These are phyloP conservation scores for Laothoe populi DNA, from an alignment of 2,888 invertebrate genomes.

Conservation along the genomic window DNA sequence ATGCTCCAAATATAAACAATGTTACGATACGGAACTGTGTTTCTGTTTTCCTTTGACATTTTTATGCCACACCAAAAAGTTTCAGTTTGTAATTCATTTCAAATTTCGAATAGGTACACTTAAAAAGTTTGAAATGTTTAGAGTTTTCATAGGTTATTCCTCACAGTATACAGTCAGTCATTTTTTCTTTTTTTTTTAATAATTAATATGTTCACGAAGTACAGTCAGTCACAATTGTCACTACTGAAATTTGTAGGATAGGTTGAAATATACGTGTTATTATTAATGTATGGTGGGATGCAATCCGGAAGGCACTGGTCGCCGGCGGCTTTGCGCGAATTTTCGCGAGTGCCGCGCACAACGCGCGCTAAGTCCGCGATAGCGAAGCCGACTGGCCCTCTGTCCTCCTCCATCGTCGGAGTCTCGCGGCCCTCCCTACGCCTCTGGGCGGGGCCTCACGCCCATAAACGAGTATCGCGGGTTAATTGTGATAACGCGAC, in stretches of 20 bases:
- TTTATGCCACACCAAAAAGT: constrained; percentile 44
- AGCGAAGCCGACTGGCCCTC: constrained; percentile 76
- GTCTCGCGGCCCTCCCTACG: constrained; percentile 75
- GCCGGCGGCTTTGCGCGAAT: constrained; percentile 49
- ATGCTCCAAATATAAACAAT: constrained; percentile 32
- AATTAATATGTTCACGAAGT: neutral
- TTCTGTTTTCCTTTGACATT: constrained; percentile 49
- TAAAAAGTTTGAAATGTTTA: neutral
- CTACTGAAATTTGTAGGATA: neutral
- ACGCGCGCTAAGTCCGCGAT: constrained; percentile 76
- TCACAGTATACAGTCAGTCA: neutral
- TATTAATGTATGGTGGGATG: constrained; percentile 23
- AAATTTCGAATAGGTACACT: constrained; percentile 18
- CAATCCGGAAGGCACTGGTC: constrained; percentile 39
- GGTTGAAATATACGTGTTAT: constrained; percentile 14
- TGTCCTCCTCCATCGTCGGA: constrained; percentile 64
- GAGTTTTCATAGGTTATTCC: constrained; percentile 3
- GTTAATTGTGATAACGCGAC: constrained; percentile 54
- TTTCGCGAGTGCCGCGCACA: constrained; percentile 56
- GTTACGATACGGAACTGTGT: constrained; percentile 40
- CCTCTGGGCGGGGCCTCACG: constrained; percentile 68
- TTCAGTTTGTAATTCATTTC: constrained; percentile 47
- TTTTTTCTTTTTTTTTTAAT: neutral
- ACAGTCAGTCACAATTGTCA: constrained; percentile 29
- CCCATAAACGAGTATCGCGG: constrained; percentile 47